Conservation (phyloP, 2,888 invertebrate genomes). For the Euclidia mi region DNA sequence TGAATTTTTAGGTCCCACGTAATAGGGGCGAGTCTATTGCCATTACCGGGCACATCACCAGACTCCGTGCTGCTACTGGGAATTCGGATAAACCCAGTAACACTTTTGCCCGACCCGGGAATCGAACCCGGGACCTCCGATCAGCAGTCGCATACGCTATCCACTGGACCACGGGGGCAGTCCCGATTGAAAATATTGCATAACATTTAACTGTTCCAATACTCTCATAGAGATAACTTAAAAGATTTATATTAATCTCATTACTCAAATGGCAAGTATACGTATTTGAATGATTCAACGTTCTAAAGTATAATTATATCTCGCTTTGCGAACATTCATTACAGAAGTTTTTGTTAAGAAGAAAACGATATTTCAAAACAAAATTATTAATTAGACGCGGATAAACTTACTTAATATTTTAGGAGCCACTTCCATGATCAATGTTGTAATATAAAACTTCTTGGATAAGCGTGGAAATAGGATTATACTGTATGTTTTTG, state of each 20-base stretch:
- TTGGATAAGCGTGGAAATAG: slow-evolving; percentile 31
- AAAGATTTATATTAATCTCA: slow-evolving; percentile 43
- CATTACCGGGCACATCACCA: no score
- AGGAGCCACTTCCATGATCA: slow-evolving; percentile 27
- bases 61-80: no score
- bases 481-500: slow-evolving; percentile 21
- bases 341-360: slow-evolving; percentile 54
- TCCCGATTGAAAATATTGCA: no score
- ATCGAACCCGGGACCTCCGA: no score
- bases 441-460: slow-evolving; percentile 24
- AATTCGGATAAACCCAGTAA: no score
- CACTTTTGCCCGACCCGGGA: no score
- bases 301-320: slow-evolving; percentile 44
- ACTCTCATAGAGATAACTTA: slow-evolving; percentile 22
- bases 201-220: slow-evolving; percentile 15
- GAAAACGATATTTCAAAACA: slow-evolving; percentile 53
- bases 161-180: no score
- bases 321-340: slow-evolving; percentile 49
- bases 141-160: no score
- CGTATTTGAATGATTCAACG: slow-evolving; percentile 36
- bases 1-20: no score
- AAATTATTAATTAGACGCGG: slow-evolving; percentile 55
- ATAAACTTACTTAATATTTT: slow-evolving; percentile 46
- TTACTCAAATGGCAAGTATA: slow-evolving; percentile 39
- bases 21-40: no score